These are phyloP conservation scores for Stenolophus ochropezus DNA, from an alignment of 2,888 invertebrate genomes.

Conservation along the genomic window DNA sequence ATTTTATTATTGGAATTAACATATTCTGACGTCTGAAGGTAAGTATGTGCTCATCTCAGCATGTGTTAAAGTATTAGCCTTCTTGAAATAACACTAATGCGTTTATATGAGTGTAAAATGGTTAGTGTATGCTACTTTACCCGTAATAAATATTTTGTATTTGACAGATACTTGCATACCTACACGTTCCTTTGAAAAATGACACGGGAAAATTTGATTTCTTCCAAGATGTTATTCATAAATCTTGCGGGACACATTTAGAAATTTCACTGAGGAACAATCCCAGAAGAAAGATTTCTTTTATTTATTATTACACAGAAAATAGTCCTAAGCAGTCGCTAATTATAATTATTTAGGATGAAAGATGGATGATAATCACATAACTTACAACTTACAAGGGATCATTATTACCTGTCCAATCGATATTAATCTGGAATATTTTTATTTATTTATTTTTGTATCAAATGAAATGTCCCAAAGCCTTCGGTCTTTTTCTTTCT, in stretches of 20 bases:
- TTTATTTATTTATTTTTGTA: no score
- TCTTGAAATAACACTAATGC: constrained; percentile 48
- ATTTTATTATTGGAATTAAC: constrained; percentile 32
- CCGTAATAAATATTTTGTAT: constrained; percentile 29
- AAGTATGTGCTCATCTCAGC: constrained; percentile 21
- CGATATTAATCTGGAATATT: no score
- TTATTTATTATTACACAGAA: neutral
- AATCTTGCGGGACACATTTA: neutral
- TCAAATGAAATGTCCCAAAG: no score
- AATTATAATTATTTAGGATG: no score
- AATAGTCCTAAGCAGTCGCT: no score
- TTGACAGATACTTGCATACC: constrained; percentile 33
- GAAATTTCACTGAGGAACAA: neutral
- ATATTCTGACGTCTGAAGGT: constrained; percentile 42
- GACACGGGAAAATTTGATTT: constrained; percentile 1
- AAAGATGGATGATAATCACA: no score
- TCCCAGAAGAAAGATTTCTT: neutral
- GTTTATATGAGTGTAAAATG: constrained; percentile 16
- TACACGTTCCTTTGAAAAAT: constrained; percentile 46
- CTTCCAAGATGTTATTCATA: neutral
- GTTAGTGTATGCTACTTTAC: constrained; percentile 26
- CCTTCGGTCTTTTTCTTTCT: no score
- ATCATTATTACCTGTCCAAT: no score
- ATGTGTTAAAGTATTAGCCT: constrained; percentile 27
- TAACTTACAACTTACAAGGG: no score